phyloP scores from a whole-genome alignment of 2,797 vertebrate genomes.

The Miichthys miiuy region DNA sequence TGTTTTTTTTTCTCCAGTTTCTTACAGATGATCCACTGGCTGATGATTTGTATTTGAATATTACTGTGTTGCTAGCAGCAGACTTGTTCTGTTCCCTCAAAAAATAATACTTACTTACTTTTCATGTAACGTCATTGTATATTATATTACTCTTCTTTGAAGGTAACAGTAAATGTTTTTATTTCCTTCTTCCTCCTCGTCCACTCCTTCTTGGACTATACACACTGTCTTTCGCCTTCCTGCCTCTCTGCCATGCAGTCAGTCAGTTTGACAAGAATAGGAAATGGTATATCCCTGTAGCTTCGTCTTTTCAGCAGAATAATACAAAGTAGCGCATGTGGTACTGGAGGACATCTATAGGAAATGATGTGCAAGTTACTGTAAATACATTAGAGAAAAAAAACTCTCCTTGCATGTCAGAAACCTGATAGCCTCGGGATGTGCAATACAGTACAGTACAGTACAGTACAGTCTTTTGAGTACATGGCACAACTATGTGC shows the following conservation, averaged over 20 bases:
- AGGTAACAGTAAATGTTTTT: not conserved
- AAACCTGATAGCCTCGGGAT: not conserved
- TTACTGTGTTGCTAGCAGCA: not conserved
- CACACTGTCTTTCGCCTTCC: not conserved
- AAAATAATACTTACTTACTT: not conserved
- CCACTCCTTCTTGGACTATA: not conserved
- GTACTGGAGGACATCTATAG: constrained; percentile 7
- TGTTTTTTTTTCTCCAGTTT: not conserved
- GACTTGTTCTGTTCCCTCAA: not conserved
- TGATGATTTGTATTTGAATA: not conserved
- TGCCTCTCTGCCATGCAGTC: constrained; percentile 30
- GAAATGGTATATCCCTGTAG: constrained; percentile 44
- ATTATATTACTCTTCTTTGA: not conserved
- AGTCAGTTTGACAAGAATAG: constrained; percentile 34
- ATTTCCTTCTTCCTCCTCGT: constrained; percentile 26
- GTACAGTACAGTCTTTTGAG: not conserved
- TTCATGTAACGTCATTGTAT: not conserved
- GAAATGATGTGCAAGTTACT: constrained; percentile 41
- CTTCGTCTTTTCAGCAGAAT: constrained; percentile 36
- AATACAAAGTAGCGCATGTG: constrained; percentile 30
- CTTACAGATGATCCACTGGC: not conserved
- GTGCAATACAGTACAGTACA: not conserved
- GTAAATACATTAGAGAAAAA: constrained; percentile 28
- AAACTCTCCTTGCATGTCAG: not conserved
- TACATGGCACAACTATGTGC: not conserved